These are phyloP conservation scores for Dendrolimus houi DNA, from an alignment of 2,888 invertebrate genomes.

Conservation along the genomic window DNA sequence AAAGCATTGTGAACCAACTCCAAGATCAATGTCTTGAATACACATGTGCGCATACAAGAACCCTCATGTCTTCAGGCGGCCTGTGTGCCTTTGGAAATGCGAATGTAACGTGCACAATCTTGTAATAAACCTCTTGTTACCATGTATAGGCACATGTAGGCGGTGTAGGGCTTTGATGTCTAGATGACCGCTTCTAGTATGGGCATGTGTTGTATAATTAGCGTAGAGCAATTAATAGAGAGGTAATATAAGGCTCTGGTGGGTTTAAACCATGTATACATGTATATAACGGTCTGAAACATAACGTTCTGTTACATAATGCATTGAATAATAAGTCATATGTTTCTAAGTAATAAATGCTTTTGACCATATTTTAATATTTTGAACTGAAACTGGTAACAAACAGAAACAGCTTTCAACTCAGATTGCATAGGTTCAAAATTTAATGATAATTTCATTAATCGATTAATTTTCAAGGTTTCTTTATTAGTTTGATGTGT, in stretches of 20 bases:
- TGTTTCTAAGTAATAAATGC: no score
- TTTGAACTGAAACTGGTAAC: no score
- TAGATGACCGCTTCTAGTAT: conserved; percentile 33
- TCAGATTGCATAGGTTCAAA: no score
- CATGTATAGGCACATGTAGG: conserved; percentile 2
- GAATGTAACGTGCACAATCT: conserved; percentile 21
- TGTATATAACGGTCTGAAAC: no score
- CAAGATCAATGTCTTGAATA: conserved; percentile 62
- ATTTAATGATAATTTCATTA: no score
- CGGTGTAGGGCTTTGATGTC: conserved; percentile 36
- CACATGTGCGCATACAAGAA: conserved; percentile 36
- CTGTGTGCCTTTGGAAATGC: neutral
- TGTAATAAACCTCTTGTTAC: conserved; percentile 4
- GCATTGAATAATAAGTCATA: no score
- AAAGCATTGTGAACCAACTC: conserved; percentile 44
- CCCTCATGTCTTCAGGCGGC: conserved; percentile 30
- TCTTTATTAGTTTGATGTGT: no score
- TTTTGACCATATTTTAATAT: no score
- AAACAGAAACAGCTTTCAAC: no score
- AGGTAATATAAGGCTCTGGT: conserved; percentile 38
- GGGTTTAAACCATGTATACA: no score
- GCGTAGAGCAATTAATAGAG: conserved; percentile 68
- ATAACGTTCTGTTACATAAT: no score
- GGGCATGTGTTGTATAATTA: conserved; percentile 62
- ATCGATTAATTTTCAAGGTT: no score